A percentile compares a stretch with the other conserved stretches of the same genome.
Conservation (phyloP, 2,888 invertebrate genomes). For the Drosophila lutescens region DNA sequence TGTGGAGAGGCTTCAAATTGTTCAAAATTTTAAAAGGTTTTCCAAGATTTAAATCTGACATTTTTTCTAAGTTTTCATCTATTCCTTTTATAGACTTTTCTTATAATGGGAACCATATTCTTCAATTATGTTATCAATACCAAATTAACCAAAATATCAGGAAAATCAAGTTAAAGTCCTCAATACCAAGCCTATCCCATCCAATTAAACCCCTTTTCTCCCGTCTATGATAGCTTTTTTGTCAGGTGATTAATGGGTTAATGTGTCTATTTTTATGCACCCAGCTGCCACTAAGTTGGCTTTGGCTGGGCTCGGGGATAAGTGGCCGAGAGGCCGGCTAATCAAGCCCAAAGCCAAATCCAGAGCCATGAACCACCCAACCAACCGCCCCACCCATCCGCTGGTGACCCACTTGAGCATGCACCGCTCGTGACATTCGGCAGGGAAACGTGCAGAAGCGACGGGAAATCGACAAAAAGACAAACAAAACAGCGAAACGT, state of each 20-base stretch:
- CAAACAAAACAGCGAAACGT: slow-evolving; percentile 56
- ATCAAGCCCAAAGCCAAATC: slow-evolving; percentile 32
- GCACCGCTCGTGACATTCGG: slow-evolving; percentile 78
- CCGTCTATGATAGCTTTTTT: not conserved
- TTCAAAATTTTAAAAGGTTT: no score
- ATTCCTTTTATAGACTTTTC: no score
- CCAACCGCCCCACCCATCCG: slow-evolving; percentile 40
- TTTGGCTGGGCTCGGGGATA: slow-evolving; percentile 45
- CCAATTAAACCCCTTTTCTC: not conserved
- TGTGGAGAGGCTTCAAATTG: no score
- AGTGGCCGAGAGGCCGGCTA: slow-evolving; percentile 48
- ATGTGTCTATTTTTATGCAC: slow-evolving; percentile 34
- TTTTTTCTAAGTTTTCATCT: no score
- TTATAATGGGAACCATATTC: no score
- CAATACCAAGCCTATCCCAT: no score
- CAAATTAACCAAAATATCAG: no score
- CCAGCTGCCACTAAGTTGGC: slow-evolving; percentile 7
- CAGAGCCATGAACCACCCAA: slow-evolving; percentile 7
- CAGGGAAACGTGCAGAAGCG: slow-evolving; percentile 68
- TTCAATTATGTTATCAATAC: no score
- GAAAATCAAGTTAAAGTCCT: no score
- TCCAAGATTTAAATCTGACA: no score
- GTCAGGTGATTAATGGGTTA: slow-evolving; percentile 17
- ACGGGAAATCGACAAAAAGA: slow-evolving; percentile 65
- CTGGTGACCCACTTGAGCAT: slow-evolving; percentile 74